phyloP scores from a whole-genome alignment of 2,888 invertebrate genomes.

The Chloroclystis v-ata region DNA sequence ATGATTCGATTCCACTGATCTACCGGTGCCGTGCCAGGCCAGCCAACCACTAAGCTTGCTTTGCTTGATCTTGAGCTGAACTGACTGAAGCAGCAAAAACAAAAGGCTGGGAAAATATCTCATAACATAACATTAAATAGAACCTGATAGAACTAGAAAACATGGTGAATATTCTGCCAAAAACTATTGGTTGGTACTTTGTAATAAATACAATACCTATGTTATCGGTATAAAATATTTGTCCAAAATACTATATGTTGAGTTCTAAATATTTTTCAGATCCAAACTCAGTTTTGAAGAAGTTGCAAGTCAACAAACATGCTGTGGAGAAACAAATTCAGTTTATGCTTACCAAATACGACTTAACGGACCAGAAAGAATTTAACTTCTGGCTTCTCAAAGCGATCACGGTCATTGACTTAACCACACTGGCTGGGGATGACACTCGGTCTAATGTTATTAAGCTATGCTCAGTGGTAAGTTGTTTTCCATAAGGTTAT shows the following conservation, averaged over 20 bases:
- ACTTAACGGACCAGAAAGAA: constrained; percentile 63
- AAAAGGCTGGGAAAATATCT: too few species aligned
- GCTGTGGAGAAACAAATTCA: constrained; percentile 56
- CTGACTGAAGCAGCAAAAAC: too few species aligned
- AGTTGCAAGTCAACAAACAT: constrained; percentile 50
- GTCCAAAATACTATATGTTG: too few species aligned
- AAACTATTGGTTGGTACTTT: constrained; percentile 33
- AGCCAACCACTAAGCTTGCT: too few species aligned
- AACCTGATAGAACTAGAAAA: too few species aligned
- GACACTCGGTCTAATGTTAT: constrained; percentile 87
- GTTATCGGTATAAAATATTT: background rate
- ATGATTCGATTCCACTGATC: too few species aligned
- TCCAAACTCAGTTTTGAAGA: constrained; percentile 31
- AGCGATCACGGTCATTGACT: constrained; percentile 91
- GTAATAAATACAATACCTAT: background rate
- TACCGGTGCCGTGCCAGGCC: too few species aligned
- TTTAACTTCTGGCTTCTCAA: constrained; percentile 87
- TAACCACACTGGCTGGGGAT: constrained; percentile 94
- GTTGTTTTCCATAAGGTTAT: too few species aligned
- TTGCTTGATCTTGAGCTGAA: too few species aligned
- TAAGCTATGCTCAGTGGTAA: constrained; percentile 88
- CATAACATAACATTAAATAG: too few species aligned
- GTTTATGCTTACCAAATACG: constrained; percentile 42
- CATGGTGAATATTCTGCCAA: constrained; percentile 35
- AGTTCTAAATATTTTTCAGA: too few species aligned